Percentiles rank a stretch among this genome's conserved stretches.
These are phyloP conservation scores for Pteronotus mesoamericanus DNA, from an alignment of 2,797 vertebrate genomes.

Conservation along the genomic window DNA sequence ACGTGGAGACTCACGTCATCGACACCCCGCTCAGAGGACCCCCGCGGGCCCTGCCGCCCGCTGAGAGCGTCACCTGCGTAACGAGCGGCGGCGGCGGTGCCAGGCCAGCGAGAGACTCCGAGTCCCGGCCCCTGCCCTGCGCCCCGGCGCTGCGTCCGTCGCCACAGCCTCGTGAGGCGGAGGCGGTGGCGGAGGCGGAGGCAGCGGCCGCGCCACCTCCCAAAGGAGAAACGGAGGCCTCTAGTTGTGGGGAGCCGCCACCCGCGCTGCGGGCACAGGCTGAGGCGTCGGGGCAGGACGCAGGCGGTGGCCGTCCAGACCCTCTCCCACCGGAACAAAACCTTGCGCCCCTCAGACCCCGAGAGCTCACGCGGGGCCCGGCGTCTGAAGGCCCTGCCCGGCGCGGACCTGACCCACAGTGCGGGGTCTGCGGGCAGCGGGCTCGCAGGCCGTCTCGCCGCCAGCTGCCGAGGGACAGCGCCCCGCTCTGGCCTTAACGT, in stretches of 20 bases:
- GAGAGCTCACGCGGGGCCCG: not conserved
- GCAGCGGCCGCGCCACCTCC: not conserved
- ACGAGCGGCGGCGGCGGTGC: too few species aligned
- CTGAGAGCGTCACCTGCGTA: too few species aligned
- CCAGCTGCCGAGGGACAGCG: not conserved
- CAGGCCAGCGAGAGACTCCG: fast-evolving
- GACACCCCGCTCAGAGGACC: too few species aligned
- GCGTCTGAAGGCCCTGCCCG: not conserved
- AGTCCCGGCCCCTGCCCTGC: not conserved
- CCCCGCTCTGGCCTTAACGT: not conserved
- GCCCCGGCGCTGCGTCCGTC: not conserved
- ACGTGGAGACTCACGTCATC: not conserved
- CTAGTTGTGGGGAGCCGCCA: not conserved
- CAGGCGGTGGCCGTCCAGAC: not conserved
- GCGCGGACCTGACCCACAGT: not conserved
- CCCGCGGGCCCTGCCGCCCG: too few species aligned
- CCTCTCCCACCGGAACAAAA: not conserved
- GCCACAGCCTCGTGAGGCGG: not conserved
- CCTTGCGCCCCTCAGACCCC: not conserved
- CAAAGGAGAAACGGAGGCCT: not conserved
- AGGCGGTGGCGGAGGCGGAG: too few species aligned
- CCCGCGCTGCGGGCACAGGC: not conserved
- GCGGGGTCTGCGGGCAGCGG: not conserved
- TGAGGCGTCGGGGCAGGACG: not conserved
- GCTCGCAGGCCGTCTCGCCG: not conserved